Percentiles rank a stretch among this genome's conserved stretches.
These are phyloP conservation scores for Mactromeris polynyma DNA, from an alignment of 2,888 invertebrate species.

Conservation along the genomic window DNA sequence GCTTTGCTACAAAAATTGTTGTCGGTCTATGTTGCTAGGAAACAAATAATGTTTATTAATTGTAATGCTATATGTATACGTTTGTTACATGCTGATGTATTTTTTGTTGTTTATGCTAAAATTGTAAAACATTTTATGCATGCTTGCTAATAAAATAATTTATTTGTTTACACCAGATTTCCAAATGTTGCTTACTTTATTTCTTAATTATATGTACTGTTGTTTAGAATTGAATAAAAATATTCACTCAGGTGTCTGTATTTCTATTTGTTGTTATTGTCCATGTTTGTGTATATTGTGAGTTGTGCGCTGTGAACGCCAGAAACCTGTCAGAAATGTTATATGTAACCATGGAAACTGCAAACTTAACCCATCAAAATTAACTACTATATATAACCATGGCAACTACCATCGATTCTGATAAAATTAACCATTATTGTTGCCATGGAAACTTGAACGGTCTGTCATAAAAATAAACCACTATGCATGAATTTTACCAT, in stretches of 20 bases:
- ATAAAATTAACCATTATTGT: too few species aligned
- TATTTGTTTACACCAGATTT: not conserved
- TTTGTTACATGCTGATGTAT: not conserved
- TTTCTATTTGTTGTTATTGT: not conserved
- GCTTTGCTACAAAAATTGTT: constrained; percentile 6
- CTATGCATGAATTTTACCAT: too few species aligned
- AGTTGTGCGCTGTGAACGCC: not conserved
- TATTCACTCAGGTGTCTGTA: not conserved
- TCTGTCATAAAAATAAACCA: too few species aligned
- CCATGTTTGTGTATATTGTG: not conserved
- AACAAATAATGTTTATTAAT: not conserved
- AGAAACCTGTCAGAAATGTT: not conserved
- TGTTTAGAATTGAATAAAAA: not conserved
- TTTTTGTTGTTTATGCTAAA: not conserved
- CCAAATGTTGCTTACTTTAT: not conserved
- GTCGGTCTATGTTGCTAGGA: not conserved
- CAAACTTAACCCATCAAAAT: too few species aligned
- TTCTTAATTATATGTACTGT: not conserved
- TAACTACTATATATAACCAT: too few species aligned
- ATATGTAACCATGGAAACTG: not conserved
- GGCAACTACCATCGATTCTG: too few species aligned
- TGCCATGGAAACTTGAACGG: too few species aligned
- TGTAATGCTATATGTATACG: not conserved
- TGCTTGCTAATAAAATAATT: constrained; percentile 3
- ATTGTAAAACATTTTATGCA: not conserved